Evolutionary conservation across 2,888 invertebrate species (phyloP), one percentile per base, ranked within the genome.

Genomic region (Cylloceria caligata): DNA sequence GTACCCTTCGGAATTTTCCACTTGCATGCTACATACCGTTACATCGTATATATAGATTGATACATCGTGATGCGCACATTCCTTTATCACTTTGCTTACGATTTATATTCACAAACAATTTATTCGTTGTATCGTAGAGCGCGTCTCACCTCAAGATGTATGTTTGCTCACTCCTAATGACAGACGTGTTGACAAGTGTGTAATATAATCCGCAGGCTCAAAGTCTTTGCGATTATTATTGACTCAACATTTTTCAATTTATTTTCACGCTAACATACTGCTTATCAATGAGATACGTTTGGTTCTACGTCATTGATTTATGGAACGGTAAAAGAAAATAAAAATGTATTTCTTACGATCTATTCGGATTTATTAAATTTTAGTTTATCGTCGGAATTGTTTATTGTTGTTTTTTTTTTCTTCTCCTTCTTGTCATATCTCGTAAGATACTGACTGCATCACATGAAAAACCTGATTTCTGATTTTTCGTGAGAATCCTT

Each of bases 1-100:
- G 34, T 13, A 42, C 68, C n/a, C n/a, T n/a, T n/a, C 60, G 78
- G 65, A 82, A 79, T 82, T 75, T 82, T 82, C 82, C 82, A 75
- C 67, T 60, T 52, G 21, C 21, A 42, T 27, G 11, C 27, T 11
- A 45, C 55, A 13, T 47, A 21, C 39, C 30, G 24, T 30, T 16
- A 30, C 57, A 36, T 36, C 4, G 36, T 55, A 19, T 71, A 19
- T 21, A 55, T 24, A 16, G 16, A 34, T 7, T 6, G 6, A 30
- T 13, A n/a, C 30, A 19, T 3, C 21, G 49, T 16, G 49, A 49
- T 16, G 42, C 52, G 19, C 24, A 5, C 36, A 39, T 52, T 52
- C 68, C 13, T 21, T 30, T 34, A 16, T 13, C 39, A 27, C 49
- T 57, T 39, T 24, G 39, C 47, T 55, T 21, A n/a, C 4, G 49